These are phyloP conservation scores for Syritta pipiens DNA, from an alignment of 2,888 invertebrate genomes.

Conservation along the genomic window DNA sequence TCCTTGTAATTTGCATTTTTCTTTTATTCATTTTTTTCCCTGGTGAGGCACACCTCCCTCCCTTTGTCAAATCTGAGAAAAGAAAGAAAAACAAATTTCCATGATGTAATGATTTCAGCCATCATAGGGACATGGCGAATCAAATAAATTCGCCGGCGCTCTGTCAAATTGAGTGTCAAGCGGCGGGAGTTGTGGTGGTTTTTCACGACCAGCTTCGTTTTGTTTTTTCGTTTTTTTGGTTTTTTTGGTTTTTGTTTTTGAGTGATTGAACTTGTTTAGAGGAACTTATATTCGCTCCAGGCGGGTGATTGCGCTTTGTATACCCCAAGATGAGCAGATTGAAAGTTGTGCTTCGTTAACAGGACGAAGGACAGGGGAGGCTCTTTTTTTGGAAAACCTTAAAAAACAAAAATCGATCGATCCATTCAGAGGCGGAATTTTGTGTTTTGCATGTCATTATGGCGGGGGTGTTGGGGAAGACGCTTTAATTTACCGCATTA, in stretches of 20 bases:
- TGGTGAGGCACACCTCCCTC: neutral
- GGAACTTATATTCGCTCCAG: constrained; percentile 1
- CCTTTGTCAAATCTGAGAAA: neutral
- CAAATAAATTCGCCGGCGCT: neutral
- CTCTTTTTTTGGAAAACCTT: neutral
- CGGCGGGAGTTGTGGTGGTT: too few relatives aligned
- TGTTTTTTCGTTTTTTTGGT: neutral
- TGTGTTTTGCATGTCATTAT: constrained; percentile 14
- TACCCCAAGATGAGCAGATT: constrained; percentile 2
- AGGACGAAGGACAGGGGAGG: neutral
- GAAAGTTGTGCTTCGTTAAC: neutral
- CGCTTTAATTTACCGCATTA: constrained; percentile 20
- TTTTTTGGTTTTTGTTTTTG: neutral
- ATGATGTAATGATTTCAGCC: constrained; percentile 38
- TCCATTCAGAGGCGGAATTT: neutral
- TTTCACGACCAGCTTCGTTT: too few relatives aligned
- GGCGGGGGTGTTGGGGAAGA: neutral
- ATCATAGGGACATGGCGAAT: constrained; percentile 34
- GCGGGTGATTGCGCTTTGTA: neutral
- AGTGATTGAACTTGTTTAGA: constrained; percentile 17
- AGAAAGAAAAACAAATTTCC: constrained; percentile 14
- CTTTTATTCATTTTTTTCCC: constrained; percentile 25
- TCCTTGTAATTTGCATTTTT: constrained; percentile 30
- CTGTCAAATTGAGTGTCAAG: constrained; percentile 28
- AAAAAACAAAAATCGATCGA: constrained; percentile 24